Base-by-base conservation (phyloP, 2,113 vertebrate genomes). In the Mandrillus leucophaeus region DNA sequence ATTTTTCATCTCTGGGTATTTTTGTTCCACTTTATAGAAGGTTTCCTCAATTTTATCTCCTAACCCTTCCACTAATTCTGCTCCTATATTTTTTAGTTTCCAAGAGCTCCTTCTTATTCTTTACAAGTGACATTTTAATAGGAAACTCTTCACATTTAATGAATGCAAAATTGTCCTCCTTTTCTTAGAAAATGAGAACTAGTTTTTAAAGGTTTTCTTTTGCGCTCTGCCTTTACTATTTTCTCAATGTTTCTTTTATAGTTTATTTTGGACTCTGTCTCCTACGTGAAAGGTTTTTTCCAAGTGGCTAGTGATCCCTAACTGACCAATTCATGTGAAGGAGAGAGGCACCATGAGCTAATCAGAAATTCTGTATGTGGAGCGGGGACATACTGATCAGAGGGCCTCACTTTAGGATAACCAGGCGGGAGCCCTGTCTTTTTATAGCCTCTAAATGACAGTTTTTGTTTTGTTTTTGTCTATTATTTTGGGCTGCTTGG, bases 91-190 rank as follows among this genome's bases (percentile, higher is more conserved):
- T 89, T 82, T 52, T 52, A 40, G 35, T 90, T 82, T 75, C 5
- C 48, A 57, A 73, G 38, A 84, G n/a, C 45, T 43, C 52, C n/a
- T 64, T 89, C 43, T 55, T 66, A 43, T 66, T 82, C 64, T 35
- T 45, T 66, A 48, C n/a, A 50, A 64, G 20, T n/a, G 87, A 83
- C 18, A 84, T 90, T 80, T 84, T 83, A 83, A 66, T 35, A 84
- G n/a, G n/a, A 66, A 84, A 83, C n/a, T 76, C 79, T 88, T 89
- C 57, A 52, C 79, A 57, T 95, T 95, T 90, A 30, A 84, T 25
- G 40, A 20, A 76, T 55, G 43, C 32, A 64, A 72, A 45, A 95
- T 76, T 76, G 27, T 84, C 12, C n/a, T 72, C 59, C 10, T 90
- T 95, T 83, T 66, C 55, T 76, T 38, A 68, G 22, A 43, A 73